Percentiles rank a stretch among this genome's conserved stretches.
Evolutionary conservation across 2,113 vertebrate species (phyloP).

Genomic region (Alethe castanea): DNA sequence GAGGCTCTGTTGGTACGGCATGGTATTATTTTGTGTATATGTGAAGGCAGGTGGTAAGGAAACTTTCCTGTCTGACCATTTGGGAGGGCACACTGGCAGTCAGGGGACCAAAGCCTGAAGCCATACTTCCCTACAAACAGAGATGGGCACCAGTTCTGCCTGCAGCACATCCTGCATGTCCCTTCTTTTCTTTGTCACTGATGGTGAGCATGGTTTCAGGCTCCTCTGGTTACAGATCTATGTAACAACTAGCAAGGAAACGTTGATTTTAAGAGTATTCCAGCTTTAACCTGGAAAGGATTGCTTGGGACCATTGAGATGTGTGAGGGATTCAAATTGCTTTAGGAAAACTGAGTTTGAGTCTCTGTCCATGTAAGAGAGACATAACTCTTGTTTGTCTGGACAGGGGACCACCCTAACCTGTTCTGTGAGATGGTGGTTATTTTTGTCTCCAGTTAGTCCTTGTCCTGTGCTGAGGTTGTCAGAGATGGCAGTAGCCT

Average conservation of each 20-base stretch:
- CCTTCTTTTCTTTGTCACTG: background rate
- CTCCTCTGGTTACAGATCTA: background rate
- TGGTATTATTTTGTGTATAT: background rate
- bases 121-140: rapidly evolving
- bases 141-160: background rate
- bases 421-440: background rate
- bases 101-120: background rate
- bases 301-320: background rate
- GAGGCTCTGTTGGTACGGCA: background rate
- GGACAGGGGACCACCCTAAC: background rate
- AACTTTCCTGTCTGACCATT: background rate
- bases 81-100: background rate
- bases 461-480: background rate
- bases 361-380: background rate
- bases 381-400: background rate
- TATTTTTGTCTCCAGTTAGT: background rate
- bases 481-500: background rate
- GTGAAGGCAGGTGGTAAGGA: background rate
- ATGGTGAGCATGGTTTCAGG: background rate
- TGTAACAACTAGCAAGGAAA: rapidly evolving
- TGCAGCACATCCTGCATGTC: rapidly evolving
- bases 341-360: background rate
- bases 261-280: background rate
- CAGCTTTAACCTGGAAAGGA: background rate
- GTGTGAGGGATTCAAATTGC: background rate